Percentiles rank a stretch among this genome's conserved stretches.
Evolutionary conservation across 1,140 invertebrate genomes (phyloP).

Genomic region (Luehdorfia chinensis): DNA sequence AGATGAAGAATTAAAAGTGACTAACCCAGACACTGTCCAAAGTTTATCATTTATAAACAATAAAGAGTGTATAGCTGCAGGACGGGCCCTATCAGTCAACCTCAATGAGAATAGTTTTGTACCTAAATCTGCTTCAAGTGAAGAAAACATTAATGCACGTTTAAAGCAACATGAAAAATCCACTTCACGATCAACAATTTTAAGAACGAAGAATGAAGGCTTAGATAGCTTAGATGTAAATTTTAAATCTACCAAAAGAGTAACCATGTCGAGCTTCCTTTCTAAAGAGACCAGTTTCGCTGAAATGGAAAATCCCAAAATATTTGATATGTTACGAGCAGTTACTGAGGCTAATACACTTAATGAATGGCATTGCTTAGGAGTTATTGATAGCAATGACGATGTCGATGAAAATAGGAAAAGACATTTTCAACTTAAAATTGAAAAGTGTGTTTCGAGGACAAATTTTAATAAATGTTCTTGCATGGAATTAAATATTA

Average conservation of each 20-base stretch:
- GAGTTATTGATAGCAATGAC: slow-evolving; percentile 52
- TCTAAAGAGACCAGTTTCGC: slow-evolving; percentile 31
- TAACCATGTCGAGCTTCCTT: slow-evolving; percentile 43
- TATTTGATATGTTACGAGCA: slow-evolving; percentile 46
- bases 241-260: slow-evolving; percentile 40
- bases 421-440: slow-evolving; percentile 39
- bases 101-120: not conserved
- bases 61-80: not conserved
- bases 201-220: slow-evolving; percentile 32
- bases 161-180: slow-evolving; percentile 1
- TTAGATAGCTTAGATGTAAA: slow-evolving; percentile 12
- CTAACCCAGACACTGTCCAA: slow-evolving; percentile 1
- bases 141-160: slow-evolving; percentile 9
- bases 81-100: slow-evolving; percentile 9
- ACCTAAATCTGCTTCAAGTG: not conserved
- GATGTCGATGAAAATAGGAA: slow-evolving; percentile 26
- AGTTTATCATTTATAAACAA: slow-evolving; percentile 4
- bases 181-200: slow-evolving; percentile 30
- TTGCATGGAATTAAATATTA: slow-evolving; percentile 56
- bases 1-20: slow-evolving; percentile 18
- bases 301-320: slow-evolving; percentile 24
- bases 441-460: slow-evolving; percentile 52
- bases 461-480: slow-evolving; percentile 55
- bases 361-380: slow-evolving; percentile 49
- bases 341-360: slow-evolving; percentile 40